These are phyloP conservation scores for Nebria brevicollis DNA, from an alignment of 2,888 invertebrate species.

Conservation along the genomic window DNA sequence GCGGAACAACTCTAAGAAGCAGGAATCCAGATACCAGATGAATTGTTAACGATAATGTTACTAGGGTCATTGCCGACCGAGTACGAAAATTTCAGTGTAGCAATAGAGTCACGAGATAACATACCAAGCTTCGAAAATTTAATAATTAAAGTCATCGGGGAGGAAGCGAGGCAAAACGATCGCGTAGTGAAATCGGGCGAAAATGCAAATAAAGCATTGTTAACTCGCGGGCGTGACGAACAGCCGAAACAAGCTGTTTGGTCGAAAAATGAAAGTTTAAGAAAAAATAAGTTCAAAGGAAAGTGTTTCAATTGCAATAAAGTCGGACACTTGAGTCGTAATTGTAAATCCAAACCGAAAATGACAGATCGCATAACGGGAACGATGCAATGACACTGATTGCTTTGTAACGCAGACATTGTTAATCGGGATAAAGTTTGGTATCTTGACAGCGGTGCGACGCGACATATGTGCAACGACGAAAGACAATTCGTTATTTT, in stretches of 20 bases:
- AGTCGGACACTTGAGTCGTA: slow-evolving; percentile 38
- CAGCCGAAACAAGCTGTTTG: neutral
- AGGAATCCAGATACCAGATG: too few relatives aligned
- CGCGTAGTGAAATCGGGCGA: neutral
- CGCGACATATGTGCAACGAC: slow-evolving; percentile 17
- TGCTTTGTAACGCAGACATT: slow-evolving; percentile 5
- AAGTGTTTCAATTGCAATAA: slow-evolving; percentile 47
- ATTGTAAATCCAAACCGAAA: slow-evolving; percentile 17
- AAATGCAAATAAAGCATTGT: neutral
- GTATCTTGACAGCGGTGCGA: neutral
- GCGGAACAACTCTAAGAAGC: too few relatives aligned
- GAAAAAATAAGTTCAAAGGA: slow-evolving; percentile 31
- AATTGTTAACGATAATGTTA: too few relatives aligned
- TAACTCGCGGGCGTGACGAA: neutral
- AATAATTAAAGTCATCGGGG: slow-evolving; percentile 28
- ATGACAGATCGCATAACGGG: neutral
- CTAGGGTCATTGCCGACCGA: slow-evolving; percentile 44
- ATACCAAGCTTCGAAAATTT: slow-evolving; percentile 44
- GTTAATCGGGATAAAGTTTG: neutral
- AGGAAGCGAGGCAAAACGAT: slow-evolving; percentile 19
- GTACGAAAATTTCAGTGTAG: slow-evolving; percentile 48
- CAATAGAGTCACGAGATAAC: slow-evolving; percentile 45
- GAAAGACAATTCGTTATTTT: neutral
- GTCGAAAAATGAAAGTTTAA: neutral
- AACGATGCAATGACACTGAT: neutral